A percentile compares a stretch with the other conserved stretches of the same genome.
Conservation (phyloP, 2,797 vertebrate genomes). For the Megalops cyprinoides region DNA sequence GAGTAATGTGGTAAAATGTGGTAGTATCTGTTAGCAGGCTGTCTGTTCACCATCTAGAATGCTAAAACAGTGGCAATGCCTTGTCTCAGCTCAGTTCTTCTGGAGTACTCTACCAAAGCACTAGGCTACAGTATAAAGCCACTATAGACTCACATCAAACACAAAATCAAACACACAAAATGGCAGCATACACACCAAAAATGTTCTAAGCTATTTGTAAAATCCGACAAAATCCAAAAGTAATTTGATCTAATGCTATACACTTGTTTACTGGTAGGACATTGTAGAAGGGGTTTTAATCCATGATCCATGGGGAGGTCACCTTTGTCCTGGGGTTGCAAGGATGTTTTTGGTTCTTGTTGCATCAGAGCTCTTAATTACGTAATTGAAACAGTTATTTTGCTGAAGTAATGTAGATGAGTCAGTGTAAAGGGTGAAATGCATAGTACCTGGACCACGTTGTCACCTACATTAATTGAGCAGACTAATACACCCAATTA, state of each 20-base stretch:
- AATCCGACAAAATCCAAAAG: neutral
- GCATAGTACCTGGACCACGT: too few relatives aligned
- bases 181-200: neutral
- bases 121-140: neutral
- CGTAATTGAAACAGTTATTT: too few relatives aligned
- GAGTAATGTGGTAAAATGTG: constrained; percentile 88
- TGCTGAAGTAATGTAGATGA: too few relatives aligned
- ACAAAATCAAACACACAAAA: constrained; percentile 2
- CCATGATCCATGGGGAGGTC: neutral
- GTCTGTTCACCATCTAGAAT: constrained; percentile 82
- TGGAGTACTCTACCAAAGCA: neutral
- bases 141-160: neutral
- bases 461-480: too few relatives aligned
- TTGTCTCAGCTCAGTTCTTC: neutral
- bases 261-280: neutral
- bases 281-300: neutral
- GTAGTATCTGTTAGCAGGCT: constrained; percentile 86
- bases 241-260: neutral
- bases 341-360: too few relatives aligned
- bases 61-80: constrained; percentile 62
- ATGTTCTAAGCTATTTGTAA: neutral
- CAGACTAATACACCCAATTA: too few relatives aligned
- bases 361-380: too few relatives aligned
- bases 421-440: too few relatives aligned
- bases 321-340: too few relatives aligned